Percentiles rank a stretch among this genome's conserved stretches.
These are phyloP conservation scores for Megaustenia siamemsis DNA, from an alignment of 2,888 invertebrate species.

Conservation along the genomic window DNA sequence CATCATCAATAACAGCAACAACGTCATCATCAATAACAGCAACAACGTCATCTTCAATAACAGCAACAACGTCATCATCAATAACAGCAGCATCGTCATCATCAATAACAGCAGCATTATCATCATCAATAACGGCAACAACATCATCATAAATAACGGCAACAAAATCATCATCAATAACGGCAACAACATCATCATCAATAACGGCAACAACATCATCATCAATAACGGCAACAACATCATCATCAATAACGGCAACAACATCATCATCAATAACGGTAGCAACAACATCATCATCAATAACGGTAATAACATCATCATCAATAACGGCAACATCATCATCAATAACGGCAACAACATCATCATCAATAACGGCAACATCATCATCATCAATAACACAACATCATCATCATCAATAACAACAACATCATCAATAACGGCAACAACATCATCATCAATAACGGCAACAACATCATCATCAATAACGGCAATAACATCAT, in stretches of 20 bases:
- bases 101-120: too few relatives aligned
- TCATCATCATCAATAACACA: not conserved
- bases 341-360: not conserved
- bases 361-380: not conserved
- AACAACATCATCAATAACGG: not conserved
- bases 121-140: too few relatives aligned
- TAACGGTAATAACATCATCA: not conserved
- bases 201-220: too few relatives aligned
- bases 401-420: not conserved
- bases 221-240: too few relatives aligned
- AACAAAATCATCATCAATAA: too few relatives aligned
- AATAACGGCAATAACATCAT: constrained; percentile 7
- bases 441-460: not conserved
- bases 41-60: too few relatives aligned
- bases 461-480: not conserved
- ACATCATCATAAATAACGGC: too few relatives aligned
- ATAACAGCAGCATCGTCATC: too few relatives aligned
- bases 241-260: not conserved
- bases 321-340: not conserved
- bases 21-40: too few relatives aligned
- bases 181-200: too few relatives aligned
- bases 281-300: not conserved
- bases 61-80: too few relatives aligned
- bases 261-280: not conserved
- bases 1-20: too few relatives aligned